phyloP scores from a whole-genome alignment of 2,113 vertebrate species.

The Tupaia tana region DNA sequence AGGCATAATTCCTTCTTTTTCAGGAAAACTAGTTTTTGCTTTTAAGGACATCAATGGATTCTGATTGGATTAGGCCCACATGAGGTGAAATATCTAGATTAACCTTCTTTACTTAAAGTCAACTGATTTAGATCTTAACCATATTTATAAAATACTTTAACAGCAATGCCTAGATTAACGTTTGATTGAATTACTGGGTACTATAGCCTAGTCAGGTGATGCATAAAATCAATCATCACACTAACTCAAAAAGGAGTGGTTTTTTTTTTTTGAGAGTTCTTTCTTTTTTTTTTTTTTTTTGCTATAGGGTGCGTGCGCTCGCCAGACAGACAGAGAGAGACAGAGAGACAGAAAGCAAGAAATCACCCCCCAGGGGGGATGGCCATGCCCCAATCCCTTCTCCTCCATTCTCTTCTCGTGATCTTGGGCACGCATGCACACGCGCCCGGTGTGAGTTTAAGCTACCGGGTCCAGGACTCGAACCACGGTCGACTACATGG shows the following conservation, averaged over 20 bases:
- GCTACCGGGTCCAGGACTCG: too few species aligned
- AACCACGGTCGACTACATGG: too few species aligned
- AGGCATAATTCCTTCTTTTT: neutral
- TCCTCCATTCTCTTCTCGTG: too few species aligned
- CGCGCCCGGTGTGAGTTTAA: too few species aligned
- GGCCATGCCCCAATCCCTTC: too few species aligned
- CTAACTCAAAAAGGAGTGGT: neutral
- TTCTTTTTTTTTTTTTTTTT: too few species aligned
- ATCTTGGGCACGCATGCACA: too few species aligned
- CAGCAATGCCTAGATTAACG: neutral
- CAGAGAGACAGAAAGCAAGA: too few species aligned
- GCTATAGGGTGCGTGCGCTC: too few species aligned
- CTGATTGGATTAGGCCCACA: neutral
- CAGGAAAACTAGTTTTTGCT: neutral
- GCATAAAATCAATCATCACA: neutral
- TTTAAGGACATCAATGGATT: neutral
- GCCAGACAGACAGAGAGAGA: too few species aligned
- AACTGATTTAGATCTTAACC: neutral
- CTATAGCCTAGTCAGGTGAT: neutral
- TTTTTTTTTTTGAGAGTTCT: too few species aligned
- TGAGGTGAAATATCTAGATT: neutral
- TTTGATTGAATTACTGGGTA: neutral
- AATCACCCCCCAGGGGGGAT: too few species aligned
- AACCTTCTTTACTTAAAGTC: neutral
- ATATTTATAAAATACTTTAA: neutral